These are phyloP conservation scores for Prunella fulvescens DNA, from an alignment of 2,113 vertebrate species.

Conservation along the genomic window DNA sequence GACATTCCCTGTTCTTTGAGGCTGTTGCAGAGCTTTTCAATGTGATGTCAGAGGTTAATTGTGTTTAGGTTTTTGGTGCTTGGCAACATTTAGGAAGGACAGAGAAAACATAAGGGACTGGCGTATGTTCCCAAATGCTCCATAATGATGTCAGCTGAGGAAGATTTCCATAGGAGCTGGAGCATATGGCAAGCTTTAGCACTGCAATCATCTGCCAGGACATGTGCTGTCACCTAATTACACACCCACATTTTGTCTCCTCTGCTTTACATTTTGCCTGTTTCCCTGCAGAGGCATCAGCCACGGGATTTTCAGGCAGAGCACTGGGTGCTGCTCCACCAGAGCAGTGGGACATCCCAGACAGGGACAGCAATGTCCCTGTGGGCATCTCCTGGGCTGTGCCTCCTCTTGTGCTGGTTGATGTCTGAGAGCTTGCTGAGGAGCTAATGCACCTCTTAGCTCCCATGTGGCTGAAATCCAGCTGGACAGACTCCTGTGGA, in stretches of 20 bases:
- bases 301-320: accelerated
- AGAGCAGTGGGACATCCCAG: accelerated
- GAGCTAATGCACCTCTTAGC: neutral
- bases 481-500: neutral
- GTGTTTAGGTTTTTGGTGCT: slow-evolving; percentile 50
- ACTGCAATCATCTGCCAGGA: slow-evolving; percentile 58
- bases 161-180: slow-evolving; percentile 35
- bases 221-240: slow-evolving; percentile 46
- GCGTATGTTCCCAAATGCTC: slow-evolving; percentile 44
- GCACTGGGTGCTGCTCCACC: neutral
- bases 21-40: neutral
- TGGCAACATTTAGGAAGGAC: slow-evolving; percentile 26
- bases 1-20: neutral
- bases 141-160: neutral
- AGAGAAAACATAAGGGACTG: neutral
- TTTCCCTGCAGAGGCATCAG: neutral
- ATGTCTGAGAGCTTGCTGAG: neutral
- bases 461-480: neutral
- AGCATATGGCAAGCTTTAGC: slow-evolving; percentile 61
- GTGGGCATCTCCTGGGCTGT: neutral
- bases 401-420: neutral
- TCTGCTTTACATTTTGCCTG: neutral
- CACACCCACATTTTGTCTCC: slow-evolving; percentile 13
- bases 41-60: slow-evolving; percentile 32
- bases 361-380: neutral